phyloP scores from a whole-genome alignment of 2,113 vertebrate genomes.

The Clupea harengus region DNA sequence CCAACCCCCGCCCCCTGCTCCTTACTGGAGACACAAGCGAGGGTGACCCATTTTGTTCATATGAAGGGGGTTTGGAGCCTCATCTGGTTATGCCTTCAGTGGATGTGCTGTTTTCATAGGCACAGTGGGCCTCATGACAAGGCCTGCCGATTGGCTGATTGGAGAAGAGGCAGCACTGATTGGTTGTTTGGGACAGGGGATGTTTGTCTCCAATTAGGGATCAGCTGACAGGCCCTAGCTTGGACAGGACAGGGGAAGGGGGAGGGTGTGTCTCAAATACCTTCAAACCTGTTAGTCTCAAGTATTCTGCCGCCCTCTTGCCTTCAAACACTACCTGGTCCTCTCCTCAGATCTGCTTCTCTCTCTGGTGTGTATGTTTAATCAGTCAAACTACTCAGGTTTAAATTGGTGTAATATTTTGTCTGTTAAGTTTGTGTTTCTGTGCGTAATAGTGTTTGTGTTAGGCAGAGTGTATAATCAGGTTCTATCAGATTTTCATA shows the following conservation, averaged over 20 bases:
- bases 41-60: slow-evolving; percentile 51
- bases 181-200: slow-evolving; percentile 41
- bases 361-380: background rate
- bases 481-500: background rate
- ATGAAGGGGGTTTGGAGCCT: slow-evolving; percentile 44
- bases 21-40: slow-evolving; percentile 40
- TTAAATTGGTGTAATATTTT: background rate
- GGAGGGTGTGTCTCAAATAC: slow-evolving; percentile 36
- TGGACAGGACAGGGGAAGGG: slow-evolving; percentile 20
- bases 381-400: background rate
- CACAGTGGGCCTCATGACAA: slow-evolving; percentile 28
- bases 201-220: slow-evolving; percentile 42
- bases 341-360: background rate
- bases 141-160: slow-evolving; percentile 47
- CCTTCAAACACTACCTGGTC: background rate
- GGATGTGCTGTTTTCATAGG: slow-evolving; percentile 43
- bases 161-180: slow-evolving; percentile 23
- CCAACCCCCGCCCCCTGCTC: slow-evolving; percentile 35
- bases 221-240: slow-evolving; percentile 33
- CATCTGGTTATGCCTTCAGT: slow-evolving; percentile 47
- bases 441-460: background rate
- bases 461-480: background rate
- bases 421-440: background rate
- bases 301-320: background rate
- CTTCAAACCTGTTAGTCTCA: slow-evolving; percentile 24